These are phyloP conservation scores for Lysandra coridon DNA, from an alignment of 2,888 invertebrate genomes.

Conservation along the genomic window DNA sequence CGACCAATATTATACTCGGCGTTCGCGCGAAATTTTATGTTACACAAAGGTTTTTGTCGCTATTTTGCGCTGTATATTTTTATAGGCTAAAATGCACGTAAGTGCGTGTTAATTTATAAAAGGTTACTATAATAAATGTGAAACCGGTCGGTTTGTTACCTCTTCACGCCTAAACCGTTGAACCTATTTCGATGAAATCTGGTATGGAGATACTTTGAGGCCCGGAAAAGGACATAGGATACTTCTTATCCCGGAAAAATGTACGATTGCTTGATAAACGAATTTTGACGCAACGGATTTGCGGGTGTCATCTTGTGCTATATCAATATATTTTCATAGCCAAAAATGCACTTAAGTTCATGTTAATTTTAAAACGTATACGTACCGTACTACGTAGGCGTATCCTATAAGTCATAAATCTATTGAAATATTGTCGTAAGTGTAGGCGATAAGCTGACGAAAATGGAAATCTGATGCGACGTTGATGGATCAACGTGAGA, in stretches of 20 bases:
- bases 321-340: background rate
- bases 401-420: background rate
- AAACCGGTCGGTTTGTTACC: too few species aligned
- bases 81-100: background rate
- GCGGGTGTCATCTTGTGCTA: too few species aligned
- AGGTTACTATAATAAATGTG: too few species aligned
- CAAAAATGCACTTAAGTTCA: background rate
- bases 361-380: background rate
- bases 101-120: too few species aligned
- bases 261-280: too few species aligned
- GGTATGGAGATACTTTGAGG: too few species aligned
- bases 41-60: background rate
- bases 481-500: background rate
- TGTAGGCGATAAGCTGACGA: background rate
- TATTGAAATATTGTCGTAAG: constrained; percentile 8
- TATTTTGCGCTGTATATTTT: background rate
- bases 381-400: background rate
- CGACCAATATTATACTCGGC: background rate
- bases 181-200: too few species aligned
- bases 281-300: too few species aligned
- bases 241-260: too few species aligned
- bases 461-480: constrained; percentile 6
- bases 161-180: too few species aligned
- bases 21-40: background rate
- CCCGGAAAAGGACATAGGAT: too few species aligned